Base-by-base conservation (phyloP, 2,797 vertebrate genomes). In the Staurois parvus region DNA sequence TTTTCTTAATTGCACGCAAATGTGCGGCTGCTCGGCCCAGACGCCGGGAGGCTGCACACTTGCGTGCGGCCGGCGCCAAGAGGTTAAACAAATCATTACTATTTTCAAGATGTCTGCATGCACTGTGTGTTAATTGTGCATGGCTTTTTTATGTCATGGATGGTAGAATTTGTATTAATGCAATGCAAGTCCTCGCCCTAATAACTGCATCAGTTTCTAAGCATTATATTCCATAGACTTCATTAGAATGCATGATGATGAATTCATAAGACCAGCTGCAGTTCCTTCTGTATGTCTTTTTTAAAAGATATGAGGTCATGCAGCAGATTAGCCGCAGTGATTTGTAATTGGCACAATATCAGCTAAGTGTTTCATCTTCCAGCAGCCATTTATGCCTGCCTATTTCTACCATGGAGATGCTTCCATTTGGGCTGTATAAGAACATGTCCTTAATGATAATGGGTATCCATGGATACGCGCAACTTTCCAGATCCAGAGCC, bases 361-460 rank as follows among this genome's bases (percentile, higher is more conserved):
- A 82, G 79, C 79, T 70, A 81, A 81, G 73, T 72, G 73, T 66
- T 74, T 86, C 62, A 86, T 86, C 73, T 77, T 86, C 37, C 73
- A 81, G 72, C 84, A 64, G 72, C 32, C 62, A 34, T 40, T 72
- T 64, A 59, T 79, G 62, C 28, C 73, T 52, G 56, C 59, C 74
- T 34, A 52, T 59, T 37, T 66, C 73, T 72, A 37, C 37, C 29
- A 21, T 67, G 30, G 52, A 72, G 76, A 64, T 73, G 52, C 67
- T 78, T 82, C 45, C 79, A 77, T 52, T 82, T 82, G 79, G 73
- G 10, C 73, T 72, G 67, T 78, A 82, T 86, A 82, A 77, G 52
- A 81, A 82, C 72, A 81, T 72, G 79, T 77, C 67, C 79, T 82
- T 86, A 86, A 81, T 69, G 79, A 86, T 86, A 82, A 86, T 86